These are phyloP conservation scores for Gryllus bimaculatus DNA, from an alignment of 1,140 invertebrate genomes.

Conservation along the genomic window DNA sequence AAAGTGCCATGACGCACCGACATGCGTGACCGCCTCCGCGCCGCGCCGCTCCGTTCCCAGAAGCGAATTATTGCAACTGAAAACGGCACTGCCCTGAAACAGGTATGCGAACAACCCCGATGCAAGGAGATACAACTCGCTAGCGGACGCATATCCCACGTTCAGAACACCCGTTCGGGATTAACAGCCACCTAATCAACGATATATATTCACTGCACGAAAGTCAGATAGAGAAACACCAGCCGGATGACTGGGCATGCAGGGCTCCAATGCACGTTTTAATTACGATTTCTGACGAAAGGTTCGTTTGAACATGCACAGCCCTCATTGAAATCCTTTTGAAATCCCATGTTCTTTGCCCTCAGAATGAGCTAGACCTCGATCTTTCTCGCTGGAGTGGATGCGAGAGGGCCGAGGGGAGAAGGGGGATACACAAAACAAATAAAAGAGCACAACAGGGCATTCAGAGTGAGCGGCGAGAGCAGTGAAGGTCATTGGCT, in stretches of 20 bases:
- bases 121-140: too few relatives aligned
- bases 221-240: too few relatives aligned
- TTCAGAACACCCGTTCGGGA: too few relatives aligned
- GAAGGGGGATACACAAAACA: not conserved
- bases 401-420: not conserved
- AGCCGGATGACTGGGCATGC: not conserved
- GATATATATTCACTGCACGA: too few relatives aligned
- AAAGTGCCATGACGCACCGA: too few relatives aligned
- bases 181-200: too few relatives aligned
- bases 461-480: not conserved
- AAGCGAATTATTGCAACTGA: too few relatives aligned
- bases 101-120: too few relatives aligned
- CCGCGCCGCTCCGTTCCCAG: too few relatives aligned
- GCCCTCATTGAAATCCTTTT: not conserved
- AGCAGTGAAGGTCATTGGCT: not conserved
- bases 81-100: too few relatives aligned
- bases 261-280: not conserved
- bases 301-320: not conserved
- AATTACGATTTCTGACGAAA: not conserved
- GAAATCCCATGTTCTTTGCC: not conserved
- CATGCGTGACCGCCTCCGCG: too few relatives aligned
- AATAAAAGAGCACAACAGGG: conserved; percentile 4
- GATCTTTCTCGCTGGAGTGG: not conserved
- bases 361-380: not conserved
- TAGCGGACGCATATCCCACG: too few relatives aligned